These are phyloP conservation scores for Himantopus leucocephalus DNA, from an alignment of 2,113 vertebrate species.

Conservation along the genomic window DNA sequence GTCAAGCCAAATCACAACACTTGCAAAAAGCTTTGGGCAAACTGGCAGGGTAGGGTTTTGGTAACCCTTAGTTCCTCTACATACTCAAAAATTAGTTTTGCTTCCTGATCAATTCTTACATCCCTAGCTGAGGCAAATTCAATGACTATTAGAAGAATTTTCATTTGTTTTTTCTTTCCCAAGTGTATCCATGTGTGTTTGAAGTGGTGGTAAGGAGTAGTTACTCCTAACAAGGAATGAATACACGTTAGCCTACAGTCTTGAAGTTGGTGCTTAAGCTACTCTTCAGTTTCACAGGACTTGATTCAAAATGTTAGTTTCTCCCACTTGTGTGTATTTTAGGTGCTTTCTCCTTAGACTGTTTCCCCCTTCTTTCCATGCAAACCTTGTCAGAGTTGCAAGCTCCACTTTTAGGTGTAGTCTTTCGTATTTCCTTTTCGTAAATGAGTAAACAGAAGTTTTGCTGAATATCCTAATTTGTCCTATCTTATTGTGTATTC, in stretches of 20 bases:
- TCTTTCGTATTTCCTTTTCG: not conserved
- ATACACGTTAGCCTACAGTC: not conserved
- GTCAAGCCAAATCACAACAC: not conserved
- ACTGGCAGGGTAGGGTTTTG: not conserved
- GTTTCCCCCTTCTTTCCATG: not conserved
- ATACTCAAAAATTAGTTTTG: not conserved
- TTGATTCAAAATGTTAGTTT: not conserved
- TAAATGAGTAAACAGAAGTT: not conserved
- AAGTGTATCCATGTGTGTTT: not conserved
- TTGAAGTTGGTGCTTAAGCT: not conserved
- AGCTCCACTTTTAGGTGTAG: not conserved
- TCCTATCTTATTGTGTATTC: constrained; percentile 62
- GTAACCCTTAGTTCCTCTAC: not conserved
- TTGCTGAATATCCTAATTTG: not conserved
- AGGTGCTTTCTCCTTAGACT: not conserved
- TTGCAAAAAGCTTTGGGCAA: not conserved
- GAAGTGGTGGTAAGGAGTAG: not conserved
- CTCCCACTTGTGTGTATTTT: not conserved
- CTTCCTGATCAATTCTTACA: not conserved
- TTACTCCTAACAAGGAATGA: not conserved
- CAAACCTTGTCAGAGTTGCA: not conserved
- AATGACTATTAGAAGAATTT: not conserved
- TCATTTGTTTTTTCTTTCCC: not conserved
- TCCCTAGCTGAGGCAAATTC: not conserved
- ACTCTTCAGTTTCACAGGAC: not conserved